phyloP scores from a whole-genome alignment of 1,140 invertebrate species.

The roundworm (Caenorhabditis elegans) region WBcel235 BX284602.5:10441501-10442000 shows the following conservation, averaged over 20 bases:
- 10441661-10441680: no score
- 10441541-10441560: no score
- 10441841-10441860: no score
- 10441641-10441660: no score
- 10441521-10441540: no score
- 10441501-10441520: no score
- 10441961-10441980: no score
- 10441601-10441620: no score
- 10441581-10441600: no score
- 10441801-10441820: not conserved
- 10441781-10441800: not conserved
- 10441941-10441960: not conserved
- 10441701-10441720: not conserved
- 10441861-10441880: not conserved
- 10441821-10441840: not conserved
- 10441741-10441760: slow-evolving; percentile 10
- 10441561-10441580: no score
- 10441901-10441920: slow-evolving; percentile 12
- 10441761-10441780: slow-evolving; percentile 21
- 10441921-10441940: not conserved
- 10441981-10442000: no score
- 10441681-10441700: not conserved
- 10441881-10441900: slow-evolving; percentile 25
- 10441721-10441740: not conserved
- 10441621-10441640: no score